phyloP scores from a whole-genome alignment of 2,113 vertebrate species.

The Cavia porcellus region DNA sequence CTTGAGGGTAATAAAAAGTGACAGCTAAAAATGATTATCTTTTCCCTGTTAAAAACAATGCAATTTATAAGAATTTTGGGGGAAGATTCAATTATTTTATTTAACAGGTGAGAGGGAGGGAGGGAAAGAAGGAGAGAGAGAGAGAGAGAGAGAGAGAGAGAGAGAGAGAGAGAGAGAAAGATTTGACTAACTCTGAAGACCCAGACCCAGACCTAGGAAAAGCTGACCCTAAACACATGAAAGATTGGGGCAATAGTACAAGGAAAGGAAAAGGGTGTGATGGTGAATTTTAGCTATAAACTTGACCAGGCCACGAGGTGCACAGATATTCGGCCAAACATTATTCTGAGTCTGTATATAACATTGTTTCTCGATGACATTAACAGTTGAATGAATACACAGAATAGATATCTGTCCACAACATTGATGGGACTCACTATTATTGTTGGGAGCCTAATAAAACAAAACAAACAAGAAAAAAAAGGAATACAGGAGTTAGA shows the following conservation, averaged over 20 bases:
- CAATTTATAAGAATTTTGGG: neutral
- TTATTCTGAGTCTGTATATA: neutral
- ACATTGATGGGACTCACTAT: neutral
- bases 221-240: too few relatives aligned
- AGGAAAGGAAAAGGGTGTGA: neutral
- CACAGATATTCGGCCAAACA: neutral
- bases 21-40: neutral
- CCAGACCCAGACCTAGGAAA: neutral
- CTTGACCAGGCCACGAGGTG: neutral
- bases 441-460: neutral
- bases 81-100: neutral
- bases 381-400: neutral
- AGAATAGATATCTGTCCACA: neutral
- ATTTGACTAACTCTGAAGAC: neutral
- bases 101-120: neutral
- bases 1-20: neutral
- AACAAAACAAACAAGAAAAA: neutral
- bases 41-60: neutral
- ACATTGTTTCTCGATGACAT: neutral
- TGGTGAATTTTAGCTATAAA: neutral
- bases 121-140: neutral
- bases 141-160: neutral
- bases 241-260: neutral
- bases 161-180: neutral
- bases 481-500: neutral